Percentiles rank a stretch among this genome's conserved stretches.
Evolutionary conservation across 2,888 invertebrate species (phyloP).

Genomic region (Noctua janthe): DNA sequence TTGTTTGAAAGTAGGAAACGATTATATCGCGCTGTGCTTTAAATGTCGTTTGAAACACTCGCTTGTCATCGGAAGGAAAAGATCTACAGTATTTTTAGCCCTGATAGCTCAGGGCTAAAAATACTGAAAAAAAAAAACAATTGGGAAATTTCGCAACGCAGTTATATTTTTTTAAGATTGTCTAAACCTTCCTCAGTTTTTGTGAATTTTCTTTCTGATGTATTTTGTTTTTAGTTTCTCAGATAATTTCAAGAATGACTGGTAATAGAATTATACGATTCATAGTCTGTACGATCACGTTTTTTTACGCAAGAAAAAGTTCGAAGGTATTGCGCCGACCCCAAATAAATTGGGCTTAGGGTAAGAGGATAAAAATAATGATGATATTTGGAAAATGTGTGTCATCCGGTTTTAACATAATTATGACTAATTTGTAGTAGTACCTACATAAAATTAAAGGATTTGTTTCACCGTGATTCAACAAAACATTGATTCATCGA

Average conservation of each 20-base stretch:
- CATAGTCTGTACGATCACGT: background rate
- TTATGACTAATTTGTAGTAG: constrained; percentile 11
- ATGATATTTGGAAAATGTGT: background rate
- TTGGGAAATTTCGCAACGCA: background rate
- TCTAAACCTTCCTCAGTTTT: background rate
- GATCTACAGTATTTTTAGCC: background rate
- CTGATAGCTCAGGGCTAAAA: no score
- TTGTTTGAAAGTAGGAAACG: constrained; percentile 57
- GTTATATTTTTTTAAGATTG: background rate
- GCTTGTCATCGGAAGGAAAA: constrained; percentile 28
- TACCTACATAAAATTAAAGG: background rate
- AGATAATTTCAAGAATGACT: background rate
- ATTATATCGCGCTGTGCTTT: constrained; percentile 12
- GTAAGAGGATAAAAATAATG: background rate
- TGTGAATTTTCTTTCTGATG: background rate
- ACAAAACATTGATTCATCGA: constrained; percentile 33
- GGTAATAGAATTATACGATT: background rate
- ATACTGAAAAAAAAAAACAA: background rate
- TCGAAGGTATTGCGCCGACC: background rate
- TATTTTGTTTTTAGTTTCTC: background rate
- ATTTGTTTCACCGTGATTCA: constrained; percentile 30
- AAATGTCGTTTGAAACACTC: constrained; percentile 28
- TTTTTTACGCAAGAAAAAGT: background rate
- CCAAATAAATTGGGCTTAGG: background rate
- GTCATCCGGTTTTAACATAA: background rate